Percentiles rank a stretch among this genome's conserved stretches.
phyloP scores from a whole-genome alignment of 2,797 vertebrate genomes.

The Siniperca obscura region DNA sequence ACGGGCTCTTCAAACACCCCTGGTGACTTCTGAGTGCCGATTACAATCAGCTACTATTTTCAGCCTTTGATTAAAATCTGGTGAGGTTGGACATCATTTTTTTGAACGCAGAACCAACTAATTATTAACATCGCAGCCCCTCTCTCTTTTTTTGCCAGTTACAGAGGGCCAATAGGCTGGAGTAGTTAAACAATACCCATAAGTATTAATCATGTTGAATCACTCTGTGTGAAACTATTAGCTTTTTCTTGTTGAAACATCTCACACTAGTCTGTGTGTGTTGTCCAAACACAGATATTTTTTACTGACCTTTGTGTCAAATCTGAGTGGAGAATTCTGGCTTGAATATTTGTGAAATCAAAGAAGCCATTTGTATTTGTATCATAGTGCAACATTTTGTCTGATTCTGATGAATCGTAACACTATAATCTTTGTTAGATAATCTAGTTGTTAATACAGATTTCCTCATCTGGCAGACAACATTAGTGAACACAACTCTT shows the following conservation, averaged over 20 bases:
- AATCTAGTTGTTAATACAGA: slow-evolving; percentile 42
- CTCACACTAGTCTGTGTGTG: slow-evolving; percentile 43
- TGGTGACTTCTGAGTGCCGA: slow-evolving; percentile 87
- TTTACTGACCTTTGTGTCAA: slow-evolving; percentile 55
- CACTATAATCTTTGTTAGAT: slow-evolving; percentile 53
- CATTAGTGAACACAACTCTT: slow-evolving; percentile 56
- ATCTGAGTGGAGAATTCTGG: slow-evolving; percentile 2
- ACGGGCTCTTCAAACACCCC: slow-evolving; percentile 87
- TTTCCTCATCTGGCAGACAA: slow-evolving; percentile 45
- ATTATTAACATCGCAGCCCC: slow-evolving; percentile 83
- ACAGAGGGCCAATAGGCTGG: slow-evolving; percentile 70
- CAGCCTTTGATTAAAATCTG: slow-evolving; percentile 88
- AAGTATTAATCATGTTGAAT: slow-evolving; percentile 81
- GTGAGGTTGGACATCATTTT: slow-evolving; percentile 82
- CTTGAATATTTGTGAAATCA: slow-evolving; percentile 30
- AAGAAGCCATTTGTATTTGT: slow-evolving; percentile 38
- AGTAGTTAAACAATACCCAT: slow-evolving; percentile 80
- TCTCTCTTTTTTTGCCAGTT: slow-evolving; percentile 64
- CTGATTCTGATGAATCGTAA: slow-evolving; percentile 26
- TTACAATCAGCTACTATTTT: slow-evolving; percentile 89
- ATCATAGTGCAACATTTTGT: slow-evolving; percentile 29
- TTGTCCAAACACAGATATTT: slow-evolving; percentile 52
- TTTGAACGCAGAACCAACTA: slow-evolving; percentile 80
- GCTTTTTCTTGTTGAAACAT: slow-evolving; percentile 75
- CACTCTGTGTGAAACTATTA: slow-evolving; percentile 71